phyloP scores from a whole-genome alignment of 2,797 vertebrate genomes.

The Melanotaenia parkinsoni region DNA sequence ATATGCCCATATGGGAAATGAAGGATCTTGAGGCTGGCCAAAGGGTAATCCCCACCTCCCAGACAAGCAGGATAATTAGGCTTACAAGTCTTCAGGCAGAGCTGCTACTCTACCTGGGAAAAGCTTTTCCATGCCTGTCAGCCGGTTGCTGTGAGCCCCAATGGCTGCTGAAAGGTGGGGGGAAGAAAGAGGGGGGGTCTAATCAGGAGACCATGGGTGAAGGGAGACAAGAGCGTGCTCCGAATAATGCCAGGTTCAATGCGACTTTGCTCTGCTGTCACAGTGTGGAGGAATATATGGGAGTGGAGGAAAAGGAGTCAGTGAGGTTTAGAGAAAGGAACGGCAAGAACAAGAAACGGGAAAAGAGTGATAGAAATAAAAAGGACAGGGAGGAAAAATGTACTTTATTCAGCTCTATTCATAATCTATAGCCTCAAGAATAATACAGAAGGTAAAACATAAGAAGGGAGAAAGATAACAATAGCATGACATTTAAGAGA shows the following conservation, averaged over 20 bases:
- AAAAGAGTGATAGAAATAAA: conserved; percentile 1
- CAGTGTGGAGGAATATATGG: conserved; percentile 17
- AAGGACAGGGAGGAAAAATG: neutral
- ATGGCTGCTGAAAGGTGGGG: conserved; percentile 45
- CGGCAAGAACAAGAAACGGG: neutral
- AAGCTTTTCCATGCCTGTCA: conserved; percentile 61
- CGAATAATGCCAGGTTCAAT: conserved; percentile 63
- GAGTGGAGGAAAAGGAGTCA: neutral
- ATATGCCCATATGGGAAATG: conserved; percentile 35
- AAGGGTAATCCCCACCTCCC: conserved; percentile 58
- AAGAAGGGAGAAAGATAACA: conserved; percentile 11
- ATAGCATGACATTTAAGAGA: neutral
- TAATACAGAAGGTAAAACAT: conserved; percentile 28
- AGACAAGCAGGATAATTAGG: conserved; percentile 58
- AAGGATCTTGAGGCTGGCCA: conserved; percentile 42
- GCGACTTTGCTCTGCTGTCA: conserved; percentile 32
- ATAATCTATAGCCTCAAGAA: conserved; percentile 46
- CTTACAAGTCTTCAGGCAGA: conserved; percentile 54
- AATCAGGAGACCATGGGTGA: conserved; percentile 71
- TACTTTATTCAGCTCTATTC: conserved; percentile 26
- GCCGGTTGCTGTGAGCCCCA: conserved; percentile 42
- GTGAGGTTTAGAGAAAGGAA: conserved; percentile 26
- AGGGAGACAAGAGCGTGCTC: conserved; percentile 64
- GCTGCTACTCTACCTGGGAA: conserved; percentile 58
- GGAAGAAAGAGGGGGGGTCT: conserved; percentile 20